Base-by-base conservation (phyloP, 92 coral and sea anemone genomes). In the Actinernus sp. region DNA sequence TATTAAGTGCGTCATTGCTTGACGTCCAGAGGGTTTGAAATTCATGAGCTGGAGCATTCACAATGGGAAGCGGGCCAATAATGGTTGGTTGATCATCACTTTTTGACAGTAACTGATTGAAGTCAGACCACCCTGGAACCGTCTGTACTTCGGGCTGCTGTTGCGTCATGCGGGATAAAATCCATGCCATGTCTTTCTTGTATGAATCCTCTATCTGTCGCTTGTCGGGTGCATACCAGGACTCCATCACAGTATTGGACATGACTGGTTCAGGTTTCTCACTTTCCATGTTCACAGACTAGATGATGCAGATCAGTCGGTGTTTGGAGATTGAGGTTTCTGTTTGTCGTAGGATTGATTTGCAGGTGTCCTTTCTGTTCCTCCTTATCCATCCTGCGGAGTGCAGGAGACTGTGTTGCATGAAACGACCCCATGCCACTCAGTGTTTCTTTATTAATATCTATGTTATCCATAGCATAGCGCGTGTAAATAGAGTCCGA, bases 351-450 rank as follows among this genome's bases (percentile, higher is more conserved):
- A 4, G 85, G 79, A 49, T 49, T 20, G 9, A 87, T 32, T 32
- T 71, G 56, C 7, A 81, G 12, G 4, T 81, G 24, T 61, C 63
- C 36, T 66, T 33, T 18, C 19, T 46, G 41, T 74, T 80, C 83
- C 11, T 40, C 62, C 33, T 81, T 49, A 2, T 37, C 54, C 26
- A 53, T 81, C 4, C 49, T 24, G 7, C 87, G 80, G 1, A 81
- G 17, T 0, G 88, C 76, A 10, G 76, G 53, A 18, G 46, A 19
- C 56, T 81, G 88, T 5, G 88, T 82, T 0, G 88, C 83, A 60
- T 74, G 88, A 29, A 82, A 82, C 0, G 83, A 74, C n/a, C 83
- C 88, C 69, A 66, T 39, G 40, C 88, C 88, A 67, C 71, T 82
- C 10, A 74, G 65, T 43, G 82, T 82, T 22, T 82, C 88, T 38